Percentiles rank a stretch among this genome's conserved stretches.
Conservation (phyloP, 2,888 invertebrate genomes). For the Operophtera brumata region DNA sequence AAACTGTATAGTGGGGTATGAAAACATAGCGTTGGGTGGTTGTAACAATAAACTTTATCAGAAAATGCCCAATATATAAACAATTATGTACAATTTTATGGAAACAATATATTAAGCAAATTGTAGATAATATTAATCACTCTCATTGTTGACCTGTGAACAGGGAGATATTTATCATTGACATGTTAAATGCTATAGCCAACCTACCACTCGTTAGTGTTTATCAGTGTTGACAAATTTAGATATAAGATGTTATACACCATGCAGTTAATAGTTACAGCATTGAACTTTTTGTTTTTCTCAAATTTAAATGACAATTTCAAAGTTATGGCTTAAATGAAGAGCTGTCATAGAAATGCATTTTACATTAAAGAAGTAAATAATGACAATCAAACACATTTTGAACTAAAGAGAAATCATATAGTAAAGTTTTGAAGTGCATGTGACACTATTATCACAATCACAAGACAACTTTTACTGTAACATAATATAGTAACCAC, state of each 20-base stretch:
- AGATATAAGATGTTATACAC: slow-evolving; percentile 19
- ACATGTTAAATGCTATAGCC: slow-evolving; percentile 3
- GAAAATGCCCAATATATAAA: not conserved
- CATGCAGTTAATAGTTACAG: slow-evolving; percentile 13
- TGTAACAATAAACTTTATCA: slow-evolving; percentile 5
- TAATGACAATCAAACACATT: slow-evolving; percentile 47
- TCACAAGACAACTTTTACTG: slow-evolving; percentile 59
- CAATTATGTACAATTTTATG: slow-evolving; percentile 12
- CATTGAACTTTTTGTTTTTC: slow-evolving; percentile 3
- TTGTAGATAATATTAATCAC: slow-evolving; percentile 16
- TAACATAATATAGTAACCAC: slow-evolving; percentile 51
- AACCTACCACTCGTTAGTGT: too few relatives aligned
- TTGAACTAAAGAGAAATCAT: slow-evolving; percentile 59
- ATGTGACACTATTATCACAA: slow-evolving; percentile 77
- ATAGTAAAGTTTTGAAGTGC: slow-evolving; percentile 71
- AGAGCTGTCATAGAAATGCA: not conserved
- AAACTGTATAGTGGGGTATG: not conserved
- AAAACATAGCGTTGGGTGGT: slow-evolving; percentile 6
- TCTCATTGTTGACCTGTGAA: slow-evolving; percentile 17
- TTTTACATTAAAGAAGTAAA: slow-evolving; percentile 23
- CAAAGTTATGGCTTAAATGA: not conserved
- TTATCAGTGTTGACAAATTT: slow-evolving; percentile 6
- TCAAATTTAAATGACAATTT: slow-evolving; percentile 1
- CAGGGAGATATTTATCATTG: slow-evolving; percentile 20
- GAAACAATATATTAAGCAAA: slow-evolving; percentile 16